Percentiles rank a stretch among this genome's conserved stretches.
Conservation (phyloP, 2,888 invertebrate species). For the Drosophila prostipennis region DNA sequence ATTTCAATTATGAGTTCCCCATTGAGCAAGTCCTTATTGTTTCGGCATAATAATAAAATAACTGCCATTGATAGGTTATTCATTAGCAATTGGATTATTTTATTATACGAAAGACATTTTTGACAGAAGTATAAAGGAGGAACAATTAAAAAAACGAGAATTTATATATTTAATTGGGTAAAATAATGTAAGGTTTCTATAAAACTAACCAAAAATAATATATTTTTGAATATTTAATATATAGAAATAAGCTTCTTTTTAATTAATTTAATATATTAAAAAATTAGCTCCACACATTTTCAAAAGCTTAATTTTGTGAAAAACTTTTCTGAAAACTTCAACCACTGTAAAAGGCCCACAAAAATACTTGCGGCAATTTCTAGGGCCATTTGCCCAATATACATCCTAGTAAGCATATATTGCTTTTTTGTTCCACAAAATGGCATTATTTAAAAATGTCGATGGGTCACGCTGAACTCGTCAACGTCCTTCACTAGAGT, state of each 20-base stretch:
- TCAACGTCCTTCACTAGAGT: slow-evolving; percentile 43
- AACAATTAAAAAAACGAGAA: neutral
- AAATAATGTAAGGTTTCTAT: too few relatives aligned
- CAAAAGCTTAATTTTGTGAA: too few relatives aligned
- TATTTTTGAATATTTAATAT: too few relatives aligned
- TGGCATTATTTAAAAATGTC: slow-evolving; percentile 75
- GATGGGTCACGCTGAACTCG: slow-evolving; percentile 68
- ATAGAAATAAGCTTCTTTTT: too few relatives aligned
- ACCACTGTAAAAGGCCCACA: slow-evolving; percentile 9
- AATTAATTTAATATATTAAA: too few relatives aligned
- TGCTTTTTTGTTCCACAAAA: slow-evolving; percentile 48
- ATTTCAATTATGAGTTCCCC: slow-evolving; percentile 13
- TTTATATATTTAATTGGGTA: too few relatives aligned
- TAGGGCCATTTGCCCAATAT: slow-evolving; percentile 23
- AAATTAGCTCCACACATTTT: too few relatives aligned
- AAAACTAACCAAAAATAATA: too few relatives aligned
- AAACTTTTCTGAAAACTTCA: neutral
- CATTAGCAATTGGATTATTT: neutral
- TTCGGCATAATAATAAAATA: slow-evolving; percentile 3
- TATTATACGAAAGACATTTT: neutral
- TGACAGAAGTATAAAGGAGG: neutral
- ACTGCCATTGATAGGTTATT: neutral
- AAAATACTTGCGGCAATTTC: slow-evolving; percentile 42
- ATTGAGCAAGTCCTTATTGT: slow-evolving; percentile 1
- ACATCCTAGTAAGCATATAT: slow-evolving; percentile 18